These are phyloP conservation scores for Balaeniceps rex DNA, from an alignment of 2,113 vertebrate genomes.

Conservation along the genomic window DNA sequence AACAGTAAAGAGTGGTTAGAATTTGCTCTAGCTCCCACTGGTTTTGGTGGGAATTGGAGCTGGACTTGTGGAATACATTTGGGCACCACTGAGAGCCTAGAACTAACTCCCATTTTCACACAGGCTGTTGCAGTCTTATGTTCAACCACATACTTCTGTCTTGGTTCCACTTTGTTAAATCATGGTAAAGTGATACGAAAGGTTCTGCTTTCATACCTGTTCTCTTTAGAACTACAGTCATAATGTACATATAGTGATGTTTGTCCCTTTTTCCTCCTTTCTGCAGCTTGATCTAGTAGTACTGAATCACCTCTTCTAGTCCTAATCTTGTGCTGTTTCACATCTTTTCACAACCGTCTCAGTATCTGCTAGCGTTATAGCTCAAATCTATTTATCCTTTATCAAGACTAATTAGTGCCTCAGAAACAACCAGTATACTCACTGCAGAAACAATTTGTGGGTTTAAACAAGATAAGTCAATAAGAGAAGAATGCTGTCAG, in stretches of 20 bases:
- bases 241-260: background rate
- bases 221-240: background rate
- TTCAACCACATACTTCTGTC: background rate
- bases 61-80: background rate
- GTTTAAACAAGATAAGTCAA: slow-evolving; percentile 17
- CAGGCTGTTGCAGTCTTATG: background rate
- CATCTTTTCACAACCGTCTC: background rate
- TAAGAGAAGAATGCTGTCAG: background rate
- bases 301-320: background rate
- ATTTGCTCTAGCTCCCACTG: background rate
- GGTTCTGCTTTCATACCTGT: background rate
- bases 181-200: background rate
- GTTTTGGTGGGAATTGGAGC: background rate
- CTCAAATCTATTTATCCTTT: background rate
- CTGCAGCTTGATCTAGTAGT: background rate
- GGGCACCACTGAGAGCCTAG: background rate
- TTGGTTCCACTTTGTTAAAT: background rate
- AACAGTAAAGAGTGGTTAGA: background rate
- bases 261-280: background rate
- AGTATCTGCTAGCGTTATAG: background rate
- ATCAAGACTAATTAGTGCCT: background rate
- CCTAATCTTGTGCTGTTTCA: background rate
- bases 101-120: background rate
- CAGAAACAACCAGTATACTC: background rate
- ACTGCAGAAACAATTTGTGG: background rate